Evolutionary conservation across 2,888 invertebrate species (phyloP).

Genomic region (Cyaniris semiargus): DNA sequence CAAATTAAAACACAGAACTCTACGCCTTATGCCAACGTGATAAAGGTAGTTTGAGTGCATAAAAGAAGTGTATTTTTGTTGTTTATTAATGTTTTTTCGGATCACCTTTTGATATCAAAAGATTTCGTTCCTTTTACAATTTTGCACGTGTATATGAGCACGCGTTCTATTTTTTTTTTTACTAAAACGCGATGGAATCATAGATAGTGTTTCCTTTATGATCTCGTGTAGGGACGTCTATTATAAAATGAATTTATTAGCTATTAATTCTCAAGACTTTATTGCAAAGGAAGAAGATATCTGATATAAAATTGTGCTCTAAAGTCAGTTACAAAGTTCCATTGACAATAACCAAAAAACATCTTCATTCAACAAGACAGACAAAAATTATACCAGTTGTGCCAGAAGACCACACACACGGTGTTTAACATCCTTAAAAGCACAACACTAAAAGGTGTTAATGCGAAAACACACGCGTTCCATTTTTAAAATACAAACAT

Average conservation of each 20-base stretch:
- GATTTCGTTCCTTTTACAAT: conserved; percentile 57
- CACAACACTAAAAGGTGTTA: conserved; percentile 77
- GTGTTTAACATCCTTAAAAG: conserved; percentile 57
- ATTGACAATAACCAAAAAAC: conserved; percentile 40
- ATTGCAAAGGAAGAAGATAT: background rate
- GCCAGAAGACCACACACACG: conserved; percentile 68
- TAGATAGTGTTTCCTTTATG: conserved; percentile 18
- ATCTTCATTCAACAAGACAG: conserved; percentile 44
- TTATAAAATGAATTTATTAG: background rate
- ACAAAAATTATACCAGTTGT: conserved; percentile 45
- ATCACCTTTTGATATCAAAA: conserved; percentile 61
- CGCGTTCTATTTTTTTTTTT: conserved; percentile 55
- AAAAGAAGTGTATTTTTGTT: conserved; percentile 51
- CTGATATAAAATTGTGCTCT: background rate
- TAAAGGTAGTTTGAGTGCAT: conserved; percentile 35
- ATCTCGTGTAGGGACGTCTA: background rate
- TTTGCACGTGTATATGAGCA: conserved; percentile 64
- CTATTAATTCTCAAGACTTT: background rate
- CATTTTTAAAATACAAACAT: conserved; percentile 73
- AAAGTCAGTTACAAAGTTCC: background rate
- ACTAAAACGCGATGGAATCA: conserved; percentile 11
- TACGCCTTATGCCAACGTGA: conserved; percentile 37
- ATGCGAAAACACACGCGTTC: conserved; percentile 68
- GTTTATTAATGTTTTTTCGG: conserved; percentile 61
- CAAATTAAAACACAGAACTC: conserved; percentile 31